Percentiles rank a stretch among this genome's conserved stretches.
These are phyloP conservation scores for Drosophila sucinea DNA, from an alignment of 1,140 invertebrate species.

Conservation along the genomic window DNA sequence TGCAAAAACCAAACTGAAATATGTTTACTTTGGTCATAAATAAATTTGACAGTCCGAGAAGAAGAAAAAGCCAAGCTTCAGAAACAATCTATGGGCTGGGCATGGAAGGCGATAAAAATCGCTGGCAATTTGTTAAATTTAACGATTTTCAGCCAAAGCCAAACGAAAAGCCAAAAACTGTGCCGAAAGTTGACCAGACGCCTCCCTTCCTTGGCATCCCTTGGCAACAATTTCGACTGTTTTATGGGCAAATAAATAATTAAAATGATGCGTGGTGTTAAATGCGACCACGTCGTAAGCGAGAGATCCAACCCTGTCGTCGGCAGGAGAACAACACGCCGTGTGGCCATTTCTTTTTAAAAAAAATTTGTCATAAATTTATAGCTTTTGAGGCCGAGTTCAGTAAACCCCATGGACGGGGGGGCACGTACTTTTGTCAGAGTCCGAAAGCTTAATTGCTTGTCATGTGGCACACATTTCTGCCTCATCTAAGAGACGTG, in stretches of 20 bases:
- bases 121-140: conserved; percentile 80
- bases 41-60: conserved; percentile 56
- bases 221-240: conserved; percentile 60
- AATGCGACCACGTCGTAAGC: conserved; percentile 65
- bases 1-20: conserved; percentile 42
- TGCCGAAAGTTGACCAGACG: conserved; percentile 64
- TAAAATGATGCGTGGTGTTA: conserved; percentile 82
- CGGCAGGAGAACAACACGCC: conserved; percentile 61
- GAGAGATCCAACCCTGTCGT: conserved; percentile 34
- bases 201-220: conserved; percentile 20
- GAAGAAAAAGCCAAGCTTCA: conserved; percentile 32
- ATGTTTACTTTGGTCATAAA: conserved; percentile 73
- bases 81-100: conserved; percentile 70
- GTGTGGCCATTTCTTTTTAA: conserved; percentile 70
- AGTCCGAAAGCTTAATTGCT: conserved; percentile 66
- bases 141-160: conserved; percentile 64
- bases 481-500: conserved; percentile 62
- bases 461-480: conserved; percentile 77
- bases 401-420: conserved; percentile 55
- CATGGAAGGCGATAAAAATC: conserved; percentile 73
- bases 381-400: conserved; percentile 74
- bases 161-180: conserved; percentile 56
- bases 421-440: conserved; percentile 51
- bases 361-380: conserved; percentile 80
- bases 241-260: conserved; percentile 81